phyloP scores from a whole-genome alignment of 2,888 invertebrate genomes.

The Agriotes lineatus region DNA sequence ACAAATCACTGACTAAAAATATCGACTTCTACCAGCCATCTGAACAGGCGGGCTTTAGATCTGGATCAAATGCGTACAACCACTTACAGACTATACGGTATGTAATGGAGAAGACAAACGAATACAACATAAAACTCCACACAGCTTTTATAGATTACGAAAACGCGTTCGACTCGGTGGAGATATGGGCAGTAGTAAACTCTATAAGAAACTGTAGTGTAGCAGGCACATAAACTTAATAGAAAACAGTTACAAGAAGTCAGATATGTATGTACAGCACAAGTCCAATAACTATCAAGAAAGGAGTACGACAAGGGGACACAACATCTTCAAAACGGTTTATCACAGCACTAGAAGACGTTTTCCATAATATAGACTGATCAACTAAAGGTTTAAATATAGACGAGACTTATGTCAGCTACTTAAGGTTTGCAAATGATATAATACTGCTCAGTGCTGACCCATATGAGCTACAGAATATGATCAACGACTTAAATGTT shows the following conservation, averaged over 20 bases:
- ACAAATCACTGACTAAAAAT: not conserved
- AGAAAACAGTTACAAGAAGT: not conserved
- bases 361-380: no score
- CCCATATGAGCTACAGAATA: no score
- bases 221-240: not conserved
- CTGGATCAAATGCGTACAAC: not conserved
- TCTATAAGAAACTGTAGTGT: not conserved
- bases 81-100: not conserved
- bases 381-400: no score
- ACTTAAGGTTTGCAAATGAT: not conserved
- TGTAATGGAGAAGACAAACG: no score
- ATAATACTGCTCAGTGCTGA: not conserved
- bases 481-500: no score
- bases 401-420: no score
- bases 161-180: not conserved
- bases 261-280: not conserved
- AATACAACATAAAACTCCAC: not conserved
- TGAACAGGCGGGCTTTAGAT: not conserved
- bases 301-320: no score
- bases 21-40: not conserved
- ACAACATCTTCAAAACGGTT: no score
- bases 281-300: not conserved
- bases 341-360: not conserved
- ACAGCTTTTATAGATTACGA: slow-evolving; percentile 3
- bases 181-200: not conserved